Percentiles rank a stretch among this genome's conserved stretches.
Conservation (phyloP, 2,113 vertebrate species). For the Scomber scombrus region DNA sequence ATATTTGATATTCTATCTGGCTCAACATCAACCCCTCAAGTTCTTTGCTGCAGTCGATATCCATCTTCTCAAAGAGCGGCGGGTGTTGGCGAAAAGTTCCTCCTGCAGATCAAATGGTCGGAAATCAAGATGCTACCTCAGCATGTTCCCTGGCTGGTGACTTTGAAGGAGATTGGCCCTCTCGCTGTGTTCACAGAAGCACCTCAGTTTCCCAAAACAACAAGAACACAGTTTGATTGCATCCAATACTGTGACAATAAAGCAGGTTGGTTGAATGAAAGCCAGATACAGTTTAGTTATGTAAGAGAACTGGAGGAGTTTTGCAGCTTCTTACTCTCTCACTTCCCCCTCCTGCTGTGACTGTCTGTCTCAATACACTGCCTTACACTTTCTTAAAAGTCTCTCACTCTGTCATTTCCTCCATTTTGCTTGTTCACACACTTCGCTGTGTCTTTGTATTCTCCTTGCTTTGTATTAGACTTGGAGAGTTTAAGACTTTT, state of each 20-base stretch:
- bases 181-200: constrained; percentile 67
- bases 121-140: constrained; percentile 80
- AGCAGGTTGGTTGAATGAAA: constrained; percentile 68
- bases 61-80: constrained; percentile 61
- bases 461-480: constrained; percentile 43
- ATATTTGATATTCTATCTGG: constrained; percentile 72
- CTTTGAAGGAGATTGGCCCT: constrained; percentile 83
- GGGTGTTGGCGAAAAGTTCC: constrained; percentile 69
- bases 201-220: constrained; percentile 66
- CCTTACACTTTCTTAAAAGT: constrained; percentile 50
- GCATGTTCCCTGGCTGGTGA: constrained; percentile 69
- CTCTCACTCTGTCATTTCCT: constrained; percentile 14
- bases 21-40: constrained; percentile 62
- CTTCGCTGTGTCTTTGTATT: constrained; percentile 16
- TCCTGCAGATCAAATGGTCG: constrained; percentile 78
- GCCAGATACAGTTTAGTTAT: constrained; percentile 70
- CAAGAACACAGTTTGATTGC: constrained; percentile 72
- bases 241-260: constrained; percentile 67
- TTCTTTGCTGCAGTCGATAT: constrained; percentile 80
- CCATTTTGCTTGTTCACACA: constrained; percentile 5
- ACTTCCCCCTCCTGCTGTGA: constrained; percentile 64
- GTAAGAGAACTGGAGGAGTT: constrained; percentile 69
- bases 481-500: constrained; percentile 27
- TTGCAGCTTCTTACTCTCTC: constrained; percentile 53
- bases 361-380: constrained; percentile 59